Evolutionary conservation across 2,888 invertebrate species (phyloP), one percentile per base, ranked within the genome.

Genomic region (Pimpla rufipes): DNA sequence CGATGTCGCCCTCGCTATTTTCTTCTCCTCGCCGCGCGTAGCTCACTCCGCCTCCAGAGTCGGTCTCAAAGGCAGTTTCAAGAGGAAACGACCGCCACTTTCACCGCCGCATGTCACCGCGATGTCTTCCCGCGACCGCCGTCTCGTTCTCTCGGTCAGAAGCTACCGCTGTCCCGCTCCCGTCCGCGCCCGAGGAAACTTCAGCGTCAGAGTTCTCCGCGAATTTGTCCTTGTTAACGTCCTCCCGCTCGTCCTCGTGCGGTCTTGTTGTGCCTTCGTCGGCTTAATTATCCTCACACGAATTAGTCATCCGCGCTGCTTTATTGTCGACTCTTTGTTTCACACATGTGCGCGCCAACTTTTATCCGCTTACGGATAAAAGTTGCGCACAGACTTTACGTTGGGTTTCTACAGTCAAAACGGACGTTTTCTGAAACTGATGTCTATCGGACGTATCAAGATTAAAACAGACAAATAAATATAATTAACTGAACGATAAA

Each of bases 171-270:
- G 52, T 35, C n/a, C 64, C 40, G 52, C 70, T 13, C n/a, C 45
- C 11, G 45, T 45, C n/a, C 45, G 7, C 45, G n/a, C 45, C 10
- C 73, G 73, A n/a, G 11, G 21, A 47, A 80, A 80, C 68, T 62
- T 42, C 13, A 42, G 50, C 68, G 40, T 52, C 62, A n/a, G 59
- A 75, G 80, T 75, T 80, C 47, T 42, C 16, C 42, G 23, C 40
- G 29, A 80, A 67, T 68, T 79, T 74, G 67, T 79, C 29, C 57
- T 67, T 74, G 79, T 66, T 29, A 5, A 3, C 2, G 29, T 5
- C 29, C 2, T 29, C 29, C 3, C 29, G 5, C 29, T n/a, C 29
- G 29, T 29, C 29, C 29, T 29, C 5, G 2, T 29, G 29, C 5
- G 45, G 45, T 13, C 3, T 13, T 45, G 45, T 45, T 45, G 1